phyloP scores from a whole-genome alignment of 1,140 invertebrate species.

The Agraylea sexmaculata region DNA sequence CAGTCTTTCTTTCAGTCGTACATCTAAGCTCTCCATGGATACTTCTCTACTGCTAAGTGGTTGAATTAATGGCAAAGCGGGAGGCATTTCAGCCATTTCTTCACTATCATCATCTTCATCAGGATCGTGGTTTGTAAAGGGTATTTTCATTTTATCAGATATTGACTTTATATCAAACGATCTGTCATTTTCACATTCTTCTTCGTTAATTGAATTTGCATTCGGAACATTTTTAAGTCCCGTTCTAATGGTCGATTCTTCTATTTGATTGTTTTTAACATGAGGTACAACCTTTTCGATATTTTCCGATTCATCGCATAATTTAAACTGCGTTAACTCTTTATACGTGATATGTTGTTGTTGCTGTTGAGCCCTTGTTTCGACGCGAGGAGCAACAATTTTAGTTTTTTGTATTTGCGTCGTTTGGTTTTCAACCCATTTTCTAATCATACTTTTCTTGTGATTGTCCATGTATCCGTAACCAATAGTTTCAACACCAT shows the following conservation, averaged over 20 bases:
- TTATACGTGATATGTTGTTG: slow-evolving; percentile 36
- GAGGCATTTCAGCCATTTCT: slow-evolving; percentile 59
- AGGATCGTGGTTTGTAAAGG: slow-evolving; percentile 5
- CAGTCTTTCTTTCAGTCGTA: slow-evolving; percentile 49
- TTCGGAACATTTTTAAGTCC: slow-evolving; percentile 41
- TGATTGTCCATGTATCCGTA: slow-evolving; percentile 85
- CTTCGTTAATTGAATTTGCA: slow-evolving; percentile 37
- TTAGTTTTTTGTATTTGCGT: slow-evolving; percentile 55
- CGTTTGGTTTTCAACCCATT: slow-evolving; percentile 88
- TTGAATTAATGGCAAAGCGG: slow-evolving; percentile 60
- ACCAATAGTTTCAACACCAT: slow-evolving; percentile 36
- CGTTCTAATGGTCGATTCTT: slow-evolving; percentile 44
- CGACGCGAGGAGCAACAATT: slow-evolving; percentile 33
- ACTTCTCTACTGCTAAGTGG: slow-evolving; percentile 64
- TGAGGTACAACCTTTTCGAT: slow-evolving; percentile 37
- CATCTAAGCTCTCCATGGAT: slow-evolving; percentile 64
- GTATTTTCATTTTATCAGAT: slow-evolving; percentile 9
- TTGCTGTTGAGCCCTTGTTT: slow-evolving; percentile 25
- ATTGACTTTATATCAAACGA: slow-evolving; percentile 8
- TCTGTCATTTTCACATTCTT: slow-evolving; percentile 26
- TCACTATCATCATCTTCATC: slow-evolving; percentile 65
- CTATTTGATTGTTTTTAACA: slow-evolving; percentile 40
- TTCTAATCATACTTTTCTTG: slow-evolving; percentile 84
- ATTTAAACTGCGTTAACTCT: slow-evolving; percentile 52
- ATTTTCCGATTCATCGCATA: slow-evolving; percentile 41